phyloP scores from a whole-genome alignment of 2,797 vertebrate species.

The Lacerta viridis region DNA sequence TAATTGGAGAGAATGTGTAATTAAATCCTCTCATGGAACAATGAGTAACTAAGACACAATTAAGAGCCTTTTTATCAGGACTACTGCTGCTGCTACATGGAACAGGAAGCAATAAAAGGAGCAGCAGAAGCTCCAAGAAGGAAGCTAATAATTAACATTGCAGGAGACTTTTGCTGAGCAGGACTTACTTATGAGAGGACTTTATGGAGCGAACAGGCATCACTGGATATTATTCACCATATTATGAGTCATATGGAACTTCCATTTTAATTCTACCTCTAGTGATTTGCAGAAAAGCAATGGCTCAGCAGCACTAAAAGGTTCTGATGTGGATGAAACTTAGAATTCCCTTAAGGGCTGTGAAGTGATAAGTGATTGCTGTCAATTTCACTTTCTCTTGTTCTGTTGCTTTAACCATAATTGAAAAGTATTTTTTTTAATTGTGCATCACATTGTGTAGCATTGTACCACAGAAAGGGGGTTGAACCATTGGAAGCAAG shows the following conservation, averaged over 20 bases:
- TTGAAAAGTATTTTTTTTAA: not conserved
- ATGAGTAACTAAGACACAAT: not conserved
- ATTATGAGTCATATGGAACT: not conserved
- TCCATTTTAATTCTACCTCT: not conserved
- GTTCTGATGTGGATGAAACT: not conserved
- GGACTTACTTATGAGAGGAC: not conserved
- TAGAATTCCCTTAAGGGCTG: not conserved
- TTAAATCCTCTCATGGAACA: not conserved
- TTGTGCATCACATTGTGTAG: not conserved
- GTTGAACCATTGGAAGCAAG: not conserved
- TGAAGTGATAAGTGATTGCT: not conserved
- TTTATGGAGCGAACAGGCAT: no score
- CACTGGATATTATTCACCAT: not conserved
- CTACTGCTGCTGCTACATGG: no score
- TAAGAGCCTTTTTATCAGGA: not conserved
- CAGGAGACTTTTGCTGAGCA: not conserved
- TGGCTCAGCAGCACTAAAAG: not conserved
- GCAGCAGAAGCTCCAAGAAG: not conserved
- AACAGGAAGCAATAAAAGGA: slow-evolving; percentile 1
- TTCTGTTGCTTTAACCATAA: not conserved
- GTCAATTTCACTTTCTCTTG: not conserved
- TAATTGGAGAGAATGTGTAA: not conserved
- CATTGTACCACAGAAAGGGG: not conserved
- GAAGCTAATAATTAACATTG: not conserved
- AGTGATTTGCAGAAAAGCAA: not conserved